A percentile compares a stretch with the other conserved stretches of the same genome.
These are phyloP conservation scores for Trachymyrmex septentrionalis DNA, from an alignment of 1,140 invertebrate genomes.

Conservation along the genomic window DNA sequence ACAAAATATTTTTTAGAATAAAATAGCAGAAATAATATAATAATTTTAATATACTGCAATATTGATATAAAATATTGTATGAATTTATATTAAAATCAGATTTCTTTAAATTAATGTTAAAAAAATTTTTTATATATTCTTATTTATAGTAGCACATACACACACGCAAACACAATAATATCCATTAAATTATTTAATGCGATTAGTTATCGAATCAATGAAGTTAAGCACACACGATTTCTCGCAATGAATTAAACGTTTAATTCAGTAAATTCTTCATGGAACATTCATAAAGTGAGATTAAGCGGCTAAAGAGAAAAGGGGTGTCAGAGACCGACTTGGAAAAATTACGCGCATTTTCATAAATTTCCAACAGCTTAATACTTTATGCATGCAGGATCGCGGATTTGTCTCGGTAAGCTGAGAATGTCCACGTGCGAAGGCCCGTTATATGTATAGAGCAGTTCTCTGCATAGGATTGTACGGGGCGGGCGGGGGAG, in stretches of 20 bases:
- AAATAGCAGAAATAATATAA: background rate
- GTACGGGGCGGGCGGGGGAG: too few relatives aligned
- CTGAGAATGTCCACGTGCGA: slow-evolving; percentile 86
- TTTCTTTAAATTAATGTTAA: background rate
- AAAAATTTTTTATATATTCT: too few relatives aligned
- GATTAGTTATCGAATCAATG: background rate
- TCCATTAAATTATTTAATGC: background rate
- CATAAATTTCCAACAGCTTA: slow-evolving; percentile 86
- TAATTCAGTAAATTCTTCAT: slow-evolving; percentile 36
- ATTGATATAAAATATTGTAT: background rate
- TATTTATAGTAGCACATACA: background rate
- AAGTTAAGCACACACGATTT: background rate
- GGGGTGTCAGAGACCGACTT: slow-evolving; percentile 68
- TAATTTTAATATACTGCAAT: background rate
- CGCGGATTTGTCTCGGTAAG: slow-evolving; percentile 86
- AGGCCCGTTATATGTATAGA: slow-evolving; percentile 73
- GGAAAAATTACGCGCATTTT: slow-evolving; percentile 85
- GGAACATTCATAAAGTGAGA: slow-evolving; percentile 42
- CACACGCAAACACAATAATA: background rate
- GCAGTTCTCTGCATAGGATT: slow-evolving; percentile 68
- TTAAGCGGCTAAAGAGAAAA: slow-evolving; percentile 11
- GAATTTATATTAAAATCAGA: background rate
- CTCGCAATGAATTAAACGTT: slow-evolving; percentile 36
- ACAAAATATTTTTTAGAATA: background rate
- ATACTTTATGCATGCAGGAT: slow-evolving; percentile 87